Conservation (phyloP, 2,113 vertebrate species). For the Todiramphus saurophagus region DNA sequence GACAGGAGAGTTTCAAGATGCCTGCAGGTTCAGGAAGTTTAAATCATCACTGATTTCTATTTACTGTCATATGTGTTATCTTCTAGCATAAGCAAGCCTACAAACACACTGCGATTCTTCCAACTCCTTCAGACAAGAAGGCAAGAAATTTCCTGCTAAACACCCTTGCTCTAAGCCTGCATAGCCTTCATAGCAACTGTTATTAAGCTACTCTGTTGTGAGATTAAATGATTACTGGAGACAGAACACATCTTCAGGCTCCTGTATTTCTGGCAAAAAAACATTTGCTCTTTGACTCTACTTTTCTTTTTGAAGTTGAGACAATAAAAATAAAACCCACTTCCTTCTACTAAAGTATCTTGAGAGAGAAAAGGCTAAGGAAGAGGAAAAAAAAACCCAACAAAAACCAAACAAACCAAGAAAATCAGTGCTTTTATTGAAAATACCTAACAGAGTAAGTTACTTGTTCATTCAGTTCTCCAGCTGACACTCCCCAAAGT, state of each 20-base stretch:
- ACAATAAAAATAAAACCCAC: slow-evolving; percentile 41
- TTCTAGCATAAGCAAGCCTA: not conserved
- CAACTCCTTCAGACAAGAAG: not conserved
- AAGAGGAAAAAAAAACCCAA: not conserved
- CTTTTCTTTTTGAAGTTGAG: slow-evolving; percentile 20
- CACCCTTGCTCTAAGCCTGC: not conserved
- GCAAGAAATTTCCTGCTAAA: not conserved
- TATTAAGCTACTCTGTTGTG: not conserved
- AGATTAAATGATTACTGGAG: not conserved
- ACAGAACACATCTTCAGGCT: slow-evolving; percentile 17
- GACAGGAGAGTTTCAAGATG: not conserved
- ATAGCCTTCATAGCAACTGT: not conserved
- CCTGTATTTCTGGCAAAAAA: slow-evolving; percentile 1
- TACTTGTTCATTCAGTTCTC: not conserved
- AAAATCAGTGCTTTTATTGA: not conserved
- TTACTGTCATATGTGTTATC: not conserved
- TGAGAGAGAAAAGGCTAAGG: not conserved
- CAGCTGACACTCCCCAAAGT: not conserved
- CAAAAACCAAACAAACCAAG: not conserved
- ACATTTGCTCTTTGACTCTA: not conserved
- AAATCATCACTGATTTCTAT: not conserved
- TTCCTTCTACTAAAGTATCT: slow-evolving; percentile 23
- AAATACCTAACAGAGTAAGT: slow-evolving; percentile 8
- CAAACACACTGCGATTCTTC: not conserved
- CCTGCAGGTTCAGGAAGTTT: slow-evolving; percentile 16